These are phyloP conservation scores for Melieria omissa DNA, from an alignment of 2,888 invertebrate species.

Conservation along the genomic window DNA sequence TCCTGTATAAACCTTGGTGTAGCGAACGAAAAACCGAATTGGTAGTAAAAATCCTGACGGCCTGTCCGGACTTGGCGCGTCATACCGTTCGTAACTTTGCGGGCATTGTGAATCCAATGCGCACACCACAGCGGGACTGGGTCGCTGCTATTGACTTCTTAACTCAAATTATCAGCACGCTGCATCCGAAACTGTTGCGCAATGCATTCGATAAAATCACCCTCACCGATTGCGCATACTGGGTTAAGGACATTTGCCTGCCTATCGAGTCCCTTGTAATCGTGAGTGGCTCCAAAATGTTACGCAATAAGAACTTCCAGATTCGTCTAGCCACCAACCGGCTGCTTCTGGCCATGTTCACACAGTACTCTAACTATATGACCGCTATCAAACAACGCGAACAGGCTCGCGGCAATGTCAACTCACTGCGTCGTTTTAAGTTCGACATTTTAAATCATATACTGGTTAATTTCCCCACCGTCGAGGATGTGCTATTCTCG, in stretches of 20 bases:
- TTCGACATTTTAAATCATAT: constrained; percentile 66
- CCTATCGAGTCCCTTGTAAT: constrained; percentile 58
- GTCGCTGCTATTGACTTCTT: constrained; percentile 52
- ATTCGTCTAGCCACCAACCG: constrained; percentile 62
- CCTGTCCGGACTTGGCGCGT: constrained; percentile 79
- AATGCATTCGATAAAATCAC: constrained; percentile 59
- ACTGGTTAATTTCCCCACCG: constrained; percentile 61
- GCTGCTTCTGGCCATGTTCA: constrained; percentile 66
- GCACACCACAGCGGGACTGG: constrained; percentile 45
- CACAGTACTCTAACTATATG: constrained; percentile 65
- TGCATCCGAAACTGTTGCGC: constrained; percentile 55
- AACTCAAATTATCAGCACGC: constrained; percentile 52
- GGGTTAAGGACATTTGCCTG: constrained; percentile 63
- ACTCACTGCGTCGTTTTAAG: constrained; percentile 62
- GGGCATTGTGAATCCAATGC: constrained; percentile 71
- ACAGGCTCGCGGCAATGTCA: constrained; percentile 53
- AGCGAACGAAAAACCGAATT: constrained; percentile 74
- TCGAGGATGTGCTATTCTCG: constrained; percentile 60
- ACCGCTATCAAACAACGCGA: constrained; percentile 56
- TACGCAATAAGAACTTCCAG: constrained; percentile 48
- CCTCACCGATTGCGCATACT: constrained; percentile 58
- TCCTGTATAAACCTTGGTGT: constrained; percentile 77
- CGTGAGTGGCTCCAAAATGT: constrained; percentile 48
- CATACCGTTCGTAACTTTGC: constrained; percentile 72
- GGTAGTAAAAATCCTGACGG: constrained; percentile 72